phyloP scores from a whole-genome alignment of 2,888 invertebrate species.

The Euphydryas editha region DNA sequence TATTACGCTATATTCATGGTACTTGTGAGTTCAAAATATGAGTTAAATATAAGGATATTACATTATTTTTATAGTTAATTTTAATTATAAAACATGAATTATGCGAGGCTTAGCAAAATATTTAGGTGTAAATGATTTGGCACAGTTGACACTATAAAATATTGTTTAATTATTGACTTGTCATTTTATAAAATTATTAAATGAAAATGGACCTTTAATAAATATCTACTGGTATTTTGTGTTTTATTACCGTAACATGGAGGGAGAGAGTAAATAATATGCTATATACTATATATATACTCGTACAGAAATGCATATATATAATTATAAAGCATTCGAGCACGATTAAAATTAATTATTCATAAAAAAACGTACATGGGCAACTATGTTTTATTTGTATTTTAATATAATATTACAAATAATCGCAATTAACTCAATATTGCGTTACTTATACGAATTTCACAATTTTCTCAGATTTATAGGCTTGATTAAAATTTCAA shows the following conservation, averaged over 20 bases:
- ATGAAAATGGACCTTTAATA: constrained; percentile 13
- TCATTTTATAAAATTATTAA: constrained; percentile 11
- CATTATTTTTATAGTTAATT: constrained; percentile 37
- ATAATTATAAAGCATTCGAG: too few species aligned
- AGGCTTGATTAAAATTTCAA: too few species aligned
- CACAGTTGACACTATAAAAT: background rate
- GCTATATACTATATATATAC: too few species aligned
- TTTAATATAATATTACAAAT: too few species aligned
- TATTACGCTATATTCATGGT: constrained; percentile 10
- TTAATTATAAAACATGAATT: constrained; percentile 13
- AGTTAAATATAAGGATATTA: constrained; percentile 28
- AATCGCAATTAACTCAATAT: too few species aligned
- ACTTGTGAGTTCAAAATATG: constrained; percentile 26
- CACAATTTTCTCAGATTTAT: too few species aligned
- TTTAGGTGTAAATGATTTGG: background rate
- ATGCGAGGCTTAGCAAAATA: constrained; percentile 18
- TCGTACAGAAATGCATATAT: too few species aligned
- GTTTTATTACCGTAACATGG: background rate
- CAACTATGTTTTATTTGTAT: too few species aligned
- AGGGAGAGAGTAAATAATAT: too few species aligned
- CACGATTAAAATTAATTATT: too few species aligned
- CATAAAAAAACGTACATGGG: too few species aligned
- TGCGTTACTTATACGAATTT: too few species aligned
- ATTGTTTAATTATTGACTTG: constrained; percentile 11
- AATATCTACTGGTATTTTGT: constrained; percentile 11